Evolutionary conservation across 2,113 vertebrate genomes (phyloP).

Genomic region (Charina bottae): DNA sequence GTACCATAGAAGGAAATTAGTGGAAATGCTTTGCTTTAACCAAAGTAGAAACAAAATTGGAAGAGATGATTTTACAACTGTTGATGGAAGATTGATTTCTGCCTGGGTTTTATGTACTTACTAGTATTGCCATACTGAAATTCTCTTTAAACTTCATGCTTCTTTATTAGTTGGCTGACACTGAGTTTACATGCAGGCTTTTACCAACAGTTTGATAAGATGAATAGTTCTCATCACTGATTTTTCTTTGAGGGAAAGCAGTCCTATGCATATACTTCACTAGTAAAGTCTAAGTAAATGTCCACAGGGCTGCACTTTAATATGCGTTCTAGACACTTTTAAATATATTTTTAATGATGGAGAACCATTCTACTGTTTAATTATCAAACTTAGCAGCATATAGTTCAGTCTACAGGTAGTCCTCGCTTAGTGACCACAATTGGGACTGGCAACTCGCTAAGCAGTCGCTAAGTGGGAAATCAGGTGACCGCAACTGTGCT

Average conservation of each 20-base stretch:
- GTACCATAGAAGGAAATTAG: neutral
- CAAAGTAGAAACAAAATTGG: neutral
- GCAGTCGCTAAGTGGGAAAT: no score
- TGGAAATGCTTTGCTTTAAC: neutral
- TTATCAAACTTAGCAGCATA: neutral
- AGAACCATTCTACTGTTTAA: neutral
- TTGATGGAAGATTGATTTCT: neutral
- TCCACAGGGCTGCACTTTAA: neutral
- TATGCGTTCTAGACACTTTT: neutral
- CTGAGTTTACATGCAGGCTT: neutral
- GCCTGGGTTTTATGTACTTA: neutral
- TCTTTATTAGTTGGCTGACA: neutral
- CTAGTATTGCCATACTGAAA: neutral
- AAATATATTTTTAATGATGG: neutral
- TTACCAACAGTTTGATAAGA: neutral
- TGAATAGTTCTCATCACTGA: neutral
- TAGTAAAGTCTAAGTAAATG: neutral
- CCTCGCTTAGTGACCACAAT: no score
- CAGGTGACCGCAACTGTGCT: no score
- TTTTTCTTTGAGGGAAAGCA: neutral
- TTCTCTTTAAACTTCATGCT: neutral
- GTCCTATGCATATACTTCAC: neutral
- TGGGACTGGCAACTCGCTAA: no score
- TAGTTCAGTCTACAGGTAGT: neutral
- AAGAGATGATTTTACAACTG: neutral